These are phyloP conservation scores for Coelopa frigida DNA, from an alignment of 1,140 invertebrate species.

Conservation along the genomic window DNA sequence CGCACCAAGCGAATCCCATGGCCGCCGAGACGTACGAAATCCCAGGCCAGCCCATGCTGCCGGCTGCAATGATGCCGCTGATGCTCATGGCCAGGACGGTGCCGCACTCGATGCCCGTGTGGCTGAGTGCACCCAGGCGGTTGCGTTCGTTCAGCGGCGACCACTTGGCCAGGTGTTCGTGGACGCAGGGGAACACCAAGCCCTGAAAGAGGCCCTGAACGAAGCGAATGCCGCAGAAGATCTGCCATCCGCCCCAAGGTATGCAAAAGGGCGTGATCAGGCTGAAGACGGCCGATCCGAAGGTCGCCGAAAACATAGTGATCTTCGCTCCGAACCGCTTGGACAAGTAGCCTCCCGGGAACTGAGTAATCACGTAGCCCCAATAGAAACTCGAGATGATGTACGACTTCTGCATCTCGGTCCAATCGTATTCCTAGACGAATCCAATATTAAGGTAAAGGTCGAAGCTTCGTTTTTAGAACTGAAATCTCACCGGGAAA, in stretches of 20 bases:
- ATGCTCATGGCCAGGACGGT: slow-evolving; percentile 65
- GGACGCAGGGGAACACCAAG: slow-evolving; percentile 69
- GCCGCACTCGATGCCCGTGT: slow-evolving; percentile 62
- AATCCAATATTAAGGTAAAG: neutral
- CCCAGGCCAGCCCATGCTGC: slow-evolving; percentile 63
- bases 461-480: neutral
- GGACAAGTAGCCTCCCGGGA: slow-evolving; percentile 62
- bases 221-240: slow-evolving; percentile 56
- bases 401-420: slow-evolving; percentile 46
- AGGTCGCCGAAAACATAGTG: slow-evolving; percentile 53
- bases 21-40: slow-evolving; percentile 72
- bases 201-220: slow-evolving; percentile 73
- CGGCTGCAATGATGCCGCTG: slow-evolving; percentile 58
- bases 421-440: slow-evolving; percentile 51
- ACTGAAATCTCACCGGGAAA: slow-evolving; percentile 31
- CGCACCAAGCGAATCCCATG: slow-evolving; percentile 53
- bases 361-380: slow-evolving; percentile 50
- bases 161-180: slow-evolving; percentile 49
- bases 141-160: slow-evolving; percentile 53
- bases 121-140: slow-evolving; percentile 51
- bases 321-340: slow-evolving; percentile 58
- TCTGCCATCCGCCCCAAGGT: slow-evolving; percentile 51
- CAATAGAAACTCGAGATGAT: slow-evolving; percentile 63
- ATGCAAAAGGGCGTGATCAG: slow-evolving; percentile 45
- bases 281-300: slow-evolving; percentile 43